A percentile compares a stretch with the other conserved stretches of the same genome.
Evolutionary conservation across 2,113 vertebrate genomes (phyloP).

Genomic region (human): DNA sequence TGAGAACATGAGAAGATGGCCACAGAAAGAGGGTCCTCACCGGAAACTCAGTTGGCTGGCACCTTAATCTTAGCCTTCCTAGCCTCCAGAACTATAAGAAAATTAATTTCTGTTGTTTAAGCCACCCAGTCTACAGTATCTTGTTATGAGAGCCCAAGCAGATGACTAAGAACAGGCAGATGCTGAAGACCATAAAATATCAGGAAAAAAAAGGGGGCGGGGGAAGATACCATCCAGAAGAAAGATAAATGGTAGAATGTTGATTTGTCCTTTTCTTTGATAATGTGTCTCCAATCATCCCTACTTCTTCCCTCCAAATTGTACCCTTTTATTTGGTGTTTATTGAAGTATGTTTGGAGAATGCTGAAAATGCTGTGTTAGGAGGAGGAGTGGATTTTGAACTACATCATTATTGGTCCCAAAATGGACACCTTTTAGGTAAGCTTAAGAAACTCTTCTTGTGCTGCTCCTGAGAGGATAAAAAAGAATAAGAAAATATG

Average conservation of each 20-base stretch:
- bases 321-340: neutral
- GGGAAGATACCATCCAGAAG: neutral
- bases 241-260: neutral
- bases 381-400: neutral
- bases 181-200: neutral
- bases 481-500: neutral
- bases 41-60: neutral
- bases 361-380: neutral
- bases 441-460: neutral
- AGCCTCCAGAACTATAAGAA: neutral
- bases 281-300: neutral
- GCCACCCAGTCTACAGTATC: neutral
- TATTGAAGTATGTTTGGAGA: neutral
- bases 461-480: neutral
- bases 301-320: neutral
- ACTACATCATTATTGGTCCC: neutral
- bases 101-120: neutral
- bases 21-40: neutral
- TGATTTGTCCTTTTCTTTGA: neutral
- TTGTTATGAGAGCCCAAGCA: neutral
- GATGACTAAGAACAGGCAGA: neutral
- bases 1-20: neutral
- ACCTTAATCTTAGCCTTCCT: neutral
- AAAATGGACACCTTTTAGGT: neutral
- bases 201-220: neutral